These are phyloP conservation scores for Leucophenga maculata DNA, from an alignment of 2,888 invertebrate species.

Conservation along the genomic window DNA sequence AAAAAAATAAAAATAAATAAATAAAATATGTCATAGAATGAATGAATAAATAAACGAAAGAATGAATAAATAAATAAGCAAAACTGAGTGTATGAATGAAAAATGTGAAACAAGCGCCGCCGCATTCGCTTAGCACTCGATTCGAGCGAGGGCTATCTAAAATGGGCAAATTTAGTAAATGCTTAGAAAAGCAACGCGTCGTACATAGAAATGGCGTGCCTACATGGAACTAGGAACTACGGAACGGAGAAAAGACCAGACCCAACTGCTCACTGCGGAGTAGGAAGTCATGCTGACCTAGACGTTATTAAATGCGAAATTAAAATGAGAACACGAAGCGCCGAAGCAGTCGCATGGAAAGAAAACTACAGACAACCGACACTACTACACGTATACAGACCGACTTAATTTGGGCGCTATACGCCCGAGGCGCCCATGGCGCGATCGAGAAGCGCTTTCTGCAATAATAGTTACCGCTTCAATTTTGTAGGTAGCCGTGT, in stretches of 20 bases:
- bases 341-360: constrained; percentile 41
- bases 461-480: neutral
- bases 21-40: constrained; percentile 52
- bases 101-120: constrained; percentile 51
- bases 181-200: constrained; percentile 36
- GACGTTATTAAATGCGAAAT: constrained; percentile 34
- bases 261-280: neutral
- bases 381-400: neutral
- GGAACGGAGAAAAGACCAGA: no score
- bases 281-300: constrained; percentile 55
- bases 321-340: constrained; percentile 42
- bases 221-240: neutral
- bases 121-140: neutral
- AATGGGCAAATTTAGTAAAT: constrained; percentile 23
- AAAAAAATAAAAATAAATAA: constrained; percentile 6
- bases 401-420: neutral
- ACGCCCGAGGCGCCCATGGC: constrained; percentile 11
- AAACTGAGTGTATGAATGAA: constrained; percentile 46
- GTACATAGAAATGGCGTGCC: constrained; percentile 50
- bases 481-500: neutral
- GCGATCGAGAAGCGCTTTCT: constrained; percentile 5
- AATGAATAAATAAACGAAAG: constrained; percentile 15
- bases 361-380: constrained; percentile 13
- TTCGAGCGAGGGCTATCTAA: constrained; percentile 29
- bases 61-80: neutral